These are phyloP conservation scores for Eolophus roseicapilla DNA, from an alignment of 2,113 vertebrate genomes.

Conservation along the genomic window DNA sequence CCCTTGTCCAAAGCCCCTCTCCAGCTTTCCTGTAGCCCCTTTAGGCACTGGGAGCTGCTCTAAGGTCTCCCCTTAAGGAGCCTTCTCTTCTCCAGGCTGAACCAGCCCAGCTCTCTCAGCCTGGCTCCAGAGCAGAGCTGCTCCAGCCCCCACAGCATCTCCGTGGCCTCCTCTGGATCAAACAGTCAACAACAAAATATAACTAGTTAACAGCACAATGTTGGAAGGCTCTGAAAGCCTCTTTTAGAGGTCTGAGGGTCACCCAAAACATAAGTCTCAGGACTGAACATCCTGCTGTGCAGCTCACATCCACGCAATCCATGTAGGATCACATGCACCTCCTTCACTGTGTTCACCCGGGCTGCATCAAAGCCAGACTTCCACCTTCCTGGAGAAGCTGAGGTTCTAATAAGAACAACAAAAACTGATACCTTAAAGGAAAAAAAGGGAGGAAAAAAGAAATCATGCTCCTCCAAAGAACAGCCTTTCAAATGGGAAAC, in stretches of 20 bases:
- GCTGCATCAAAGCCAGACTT: neutral
- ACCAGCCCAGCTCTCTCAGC: neutral
- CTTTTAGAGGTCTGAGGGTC: neutral
- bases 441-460: neutral
- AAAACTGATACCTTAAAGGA: neutral
- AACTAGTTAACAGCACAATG: neutral
- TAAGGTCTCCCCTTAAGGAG: too few species aligned
- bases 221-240: neutral
- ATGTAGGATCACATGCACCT: accelerated
- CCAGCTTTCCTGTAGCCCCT: too few species aligned
- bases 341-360: neutral
- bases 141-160: neutral
- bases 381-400: neutral
- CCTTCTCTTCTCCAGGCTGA: too few species aligned
- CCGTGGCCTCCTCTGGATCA: neutral
- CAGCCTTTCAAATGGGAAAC: neutral
- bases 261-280: accelerated
- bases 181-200: neutral
- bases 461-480: neutral
- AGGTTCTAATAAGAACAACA: neutral
- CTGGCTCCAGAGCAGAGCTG: neutral
- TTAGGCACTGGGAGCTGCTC: too few species aligned
- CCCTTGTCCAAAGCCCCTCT: too few species aligned
- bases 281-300: accelerated
- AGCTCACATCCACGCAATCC: neutral